Evolutionary conservation across 2,888 invertebrate species (phyloP), one percentile per base, ranked within the genome.

Genomic region (Mimachlamys varia): DNA sequence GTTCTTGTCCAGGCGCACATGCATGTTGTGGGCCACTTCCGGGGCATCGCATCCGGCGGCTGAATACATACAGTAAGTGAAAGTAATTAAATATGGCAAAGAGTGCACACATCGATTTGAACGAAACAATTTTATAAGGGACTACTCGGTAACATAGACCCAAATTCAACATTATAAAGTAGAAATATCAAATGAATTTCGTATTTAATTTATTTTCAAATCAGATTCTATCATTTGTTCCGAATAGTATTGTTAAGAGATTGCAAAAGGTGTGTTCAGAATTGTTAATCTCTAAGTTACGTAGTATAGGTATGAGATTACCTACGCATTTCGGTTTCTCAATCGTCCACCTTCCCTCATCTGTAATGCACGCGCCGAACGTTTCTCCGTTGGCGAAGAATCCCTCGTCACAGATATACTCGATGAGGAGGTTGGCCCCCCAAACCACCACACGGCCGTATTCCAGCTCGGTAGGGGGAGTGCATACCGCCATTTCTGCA

Each of bases 311-410:
- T 76, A 4, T 76, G 76, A 33, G 76, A 93, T 93, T 92, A 94
- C 94, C 92, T 15, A 93, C 93, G 91, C 94, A 94, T 3, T 90
- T 62, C 0, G 94, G 94, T 15, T 92, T 89, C 10, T 89, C 88
- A 5, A 93, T 91, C 5, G 94, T 93, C 94, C 94, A 94, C 12
- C 33, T 44, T 19, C 92, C 92, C 10, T 92, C 92, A 13, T 91
- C 88, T n/a, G 90, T 90, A 53, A 93, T 91, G 88, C 94, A 94
- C 0, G 94, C 93, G 17, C 93, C 94, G 90, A 94, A 94, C 0
- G 90, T 91, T n/a, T 92, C 90, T 7, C 94, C 94, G 17, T 94
- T 88, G 27, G 93, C 91, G 33, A 91, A 90, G 33, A 93, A 91
- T 5, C 94, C 93, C 0, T 89, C 90, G 49, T 94, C 93, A 91